Evolutionary conservation across 2,888 invertebrate species (phyloP), one percentile per base, ranked within the genome.

Genomic region (Oxycera nigricornis): DNA sequence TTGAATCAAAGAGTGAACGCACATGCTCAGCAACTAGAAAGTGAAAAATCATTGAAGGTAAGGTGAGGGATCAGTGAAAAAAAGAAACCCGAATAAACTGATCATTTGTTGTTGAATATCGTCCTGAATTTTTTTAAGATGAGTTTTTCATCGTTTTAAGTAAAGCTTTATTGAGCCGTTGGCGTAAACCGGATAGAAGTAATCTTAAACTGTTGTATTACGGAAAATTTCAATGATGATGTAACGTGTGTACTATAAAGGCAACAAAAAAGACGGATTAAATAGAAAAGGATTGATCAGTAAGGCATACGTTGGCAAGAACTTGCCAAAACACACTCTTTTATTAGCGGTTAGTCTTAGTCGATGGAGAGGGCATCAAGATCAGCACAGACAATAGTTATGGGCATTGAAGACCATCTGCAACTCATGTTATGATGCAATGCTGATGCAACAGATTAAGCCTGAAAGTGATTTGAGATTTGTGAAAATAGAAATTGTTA

Each of bases 181-280:
- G 14, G 52, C 17, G 17, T 30, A 55, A 24, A 31, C 52, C 65
- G 39, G 65, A 65, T 65, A 39, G 24, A 62, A 30, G 73, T 73
- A 73, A 73, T 73, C 73, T 62, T 41, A 50, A 62, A 73, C 73
- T 73, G 73, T 73, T 39, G 35, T 61, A 68, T 7, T 3, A 39
- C 20, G 50, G 50, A 50, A 50, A 50, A 28, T 70, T 50, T 70
- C 52, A 28, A 70, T 70, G 52, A 55, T 70, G 70, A 70, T 30
- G 70, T 70, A 70, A 52, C 55, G 22, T 35, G 52, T 68, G 50
- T 50, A 50, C 17, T 50, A 6, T 50, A 17, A 50, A 50, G 17
- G 17, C 17, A 35, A n/a, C 9, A 39, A 55, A 55, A 55, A 22
- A 55, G 24, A 9, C 20, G 22, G 17, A 50, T 22, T 20, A 24